These are phyloP conservation scores for Melanotaenia nigrans DNA, from an alignment of 2,797 vertebrate species.

Conservation along the genomic window DNA sequence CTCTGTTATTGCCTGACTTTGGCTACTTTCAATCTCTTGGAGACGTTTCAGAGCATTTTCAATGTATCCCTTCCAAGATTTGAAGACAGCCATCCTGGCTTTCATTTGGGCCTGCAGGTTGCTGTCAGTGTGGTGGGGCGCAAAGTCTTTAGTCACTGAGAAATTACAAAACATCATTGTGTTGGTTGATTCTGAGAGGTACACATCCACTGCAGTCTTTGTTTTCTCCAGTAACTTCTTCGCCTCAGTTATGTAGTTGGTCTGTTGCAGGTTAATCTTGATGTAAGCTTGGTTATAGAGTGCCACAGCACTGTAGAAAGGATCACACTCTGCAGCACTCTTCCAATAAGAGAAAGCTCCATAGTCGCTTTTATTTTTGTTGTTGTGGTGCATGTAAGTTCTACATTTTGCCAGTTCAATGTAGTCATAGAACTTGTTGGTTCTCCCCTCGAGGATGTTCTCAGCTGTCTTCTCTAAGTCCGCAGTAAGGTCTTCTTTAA, in stretches of 20 bases:
- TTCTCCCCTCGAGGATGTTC: neutral
- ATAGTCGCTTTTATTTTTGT: constrained; percentile 8
- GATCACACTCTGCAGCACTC: neutral
- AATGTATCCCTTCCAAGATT: constrained; percentile 15
- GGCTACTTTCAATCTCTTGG: fast-evolving
- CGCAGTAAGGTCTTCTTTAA: neutral
- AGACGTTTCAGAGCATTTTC: constrained; percentile 12
- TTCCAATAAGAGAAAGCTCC: constrained; percentile 22
- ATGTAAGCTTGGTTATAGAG: constrained; percentile 39
- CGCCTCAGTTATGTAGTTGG: neutral
- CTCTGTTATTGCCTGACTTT: neutral
- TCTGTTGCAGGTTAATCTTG: constrained; percentile 19
- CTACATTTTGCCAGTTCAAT: constrained; percentile 13
- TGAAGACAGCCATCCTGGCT: constrained; percentile 24
- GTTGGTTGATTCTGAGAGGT: constrained; percentile 29
- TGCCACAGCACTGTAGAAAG: constrained; percentile 31
- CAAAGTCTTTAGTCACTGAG: neutral
- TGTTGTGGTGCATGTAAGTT: constrained; percentile 8
- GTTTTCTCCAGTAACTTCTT: neutral
- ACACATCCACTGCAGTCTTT: constrained; percentile 11
- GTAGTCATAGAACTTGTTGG: constrained; percentile 13
- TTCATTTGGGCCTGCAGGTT: constrained; percentile 28
- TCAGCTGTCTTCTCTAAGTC: neutral
- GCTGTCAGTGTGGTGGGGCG: constrained; percentile 11
- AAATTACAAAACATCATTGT: constrained; percentile 20